Evolutionary conservation across 2,888 invertebrate genomes (phyloP), one percentile per base, ranked within the genome.

Genomic region (Habroteleia sp.): DNA sequence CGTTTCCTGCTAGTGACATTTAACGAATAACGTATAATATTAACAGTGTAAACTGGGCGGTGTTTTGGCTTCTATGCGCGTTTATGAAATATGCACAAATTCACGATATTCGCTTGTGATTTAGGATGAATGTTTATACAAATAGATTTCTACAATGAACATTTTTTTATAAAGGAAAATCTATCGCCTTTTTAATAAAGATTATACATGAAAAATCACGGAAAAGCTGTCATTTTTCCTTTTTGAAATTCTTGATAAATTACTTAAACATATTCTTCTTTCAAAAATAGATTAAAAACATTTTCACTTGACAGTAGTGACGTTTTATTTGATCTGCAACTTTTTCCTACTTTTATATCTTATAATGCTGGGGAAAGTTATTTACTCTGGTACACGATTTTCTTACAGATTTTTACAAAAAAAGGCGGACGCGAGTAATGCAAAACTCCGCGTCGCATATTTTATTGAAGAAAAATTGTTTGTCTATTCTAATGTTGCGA

Each of bases 1-100:
- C 46, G 16, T 58, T 52, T 33, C 27, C 50, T 58, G 68, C 41
- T 37, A 8, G 41, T 68, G 68, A 68, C 50, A 27, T 68, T 68
- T 50, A 68, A 41, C 54, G 42, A 46, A 46, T 20, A 42, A 48
- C 62, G 27, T 62, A n/a, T n/a, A 48, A 48, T 29, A 29, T 29
- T 29, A 62, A 48, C 37, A 33, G 31, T 16, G 14, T 14, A 14
- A 29, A 39, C 48, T 20, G 62, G 62, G 41, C 48, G 39, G 37
- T 10, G 42, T 16, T 44, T 23, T 25, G 20, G 13, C 14, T 16
- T 20, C 8, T 25, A 1, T n/a, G 11, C 33, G 16, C 29, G 44
- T 44, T 44, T 17, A 42, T 58, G 16, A 42, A 58, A 42, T 44
- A 58, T 44, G 58, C 35, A 35, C 23, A 13, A 13, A 7, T 35